Evolutionary conservation across 2,797 vertebrate genomes (phyloP), one percentile per base, ranked within the genome.

Genomic region (Nyctalus aviator): DNA sequence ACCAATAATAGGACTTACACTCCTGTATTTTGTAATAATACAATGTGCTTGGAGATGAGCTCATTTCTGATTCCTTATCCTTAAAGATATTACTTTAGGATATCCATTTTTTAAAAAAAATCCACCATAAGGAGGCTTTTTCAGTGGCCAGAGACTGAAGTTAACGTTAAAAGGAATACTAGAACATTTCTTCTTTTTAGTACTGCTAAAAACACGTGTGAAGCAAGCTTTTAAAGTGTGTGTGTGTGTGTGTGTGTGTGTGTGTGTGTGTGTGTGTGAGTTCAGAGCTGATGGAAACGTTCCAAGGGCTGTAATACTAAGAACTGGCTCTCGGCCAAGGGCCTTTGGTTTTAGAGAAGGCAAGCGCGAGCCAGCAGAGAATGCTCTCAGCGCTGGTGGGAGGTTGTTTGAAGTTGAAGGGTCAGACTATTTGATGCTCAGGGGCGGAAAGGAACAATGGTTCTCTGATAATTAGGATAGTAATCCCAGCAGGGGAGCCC

Each of bases 221-320:
- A 91, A 91, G 46, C 0, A 4, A 79, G 57, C 13, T 86, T 87
- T 90, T 76, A 76, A 95, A 94, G 79, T 71, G 85, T 53, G 48
- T 78, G 64, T 66, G 57, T 75, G 32, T n/a, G 44, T 44, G n/a
- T 81, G n/a, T 87, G 86, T 57, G 57, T 57, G 69, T 35, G 27
- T 32, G 66, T 32, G 44, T 23, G 37, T 46, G 23, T 64, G 41
- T 92, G 44, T 84, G 53, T 89, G 86, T 20, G 79, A 94, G 64
- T 79, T 96, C 87, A 94, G 37, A 53, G 62, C 90, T 64, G n/a
- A 93, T 94, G 94, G 92, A 94, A 91, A 83, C 27, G 17, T 57
- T 93, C 96, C 96, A 93, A 94, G 77, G 84, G 84, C 84, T 94
- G 46, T 97, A 96, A 96, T 84, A 94, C 76, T 90, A 94, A 96